phyloP scores from a whole-genome alignment of 1,140 invertebrate species.

The Cydia splendana region DNA sequence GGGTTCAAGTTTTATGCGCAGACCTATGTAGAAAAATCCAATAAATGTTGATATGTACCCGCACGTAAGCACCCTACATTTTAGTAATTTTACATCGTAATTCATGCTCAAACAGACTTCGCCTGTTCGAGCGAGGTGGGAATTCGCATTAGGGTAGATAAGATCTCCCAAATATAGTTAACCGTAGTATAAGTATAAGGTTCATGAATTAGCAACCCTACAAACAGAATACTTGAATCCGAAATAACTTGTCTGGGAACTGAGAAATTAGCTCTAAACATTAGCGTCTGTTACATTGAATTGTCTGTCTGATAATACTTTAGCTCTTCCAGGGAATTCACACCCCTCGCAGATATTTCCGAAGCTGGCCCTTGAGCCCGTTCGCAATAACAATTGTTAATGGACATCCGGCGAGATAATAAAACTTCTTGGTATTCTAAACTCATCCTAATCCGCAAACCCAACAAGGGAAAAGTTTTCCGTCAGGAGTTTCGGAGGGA shows the following conservation, averaged over 20 bases:
- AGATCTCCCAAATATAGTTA: neutral
- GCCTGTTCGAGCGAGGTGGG: neutral
- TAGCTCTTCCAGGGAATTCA: constrained; percentile 19
- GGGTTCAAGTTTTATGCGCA: constrained; percentile 30
- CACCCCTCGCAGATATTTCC: constrained; percentile 22
- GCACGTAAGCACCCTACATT: neutral
- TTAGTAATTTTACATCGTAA: neutral
- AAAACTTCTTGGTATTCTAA: constrained; percentile 23
- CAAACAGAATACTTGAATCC: constrained; percentile 5
- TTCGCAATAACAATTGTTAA: constrained; percentile 47
- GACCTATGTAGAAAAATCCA: constrained; percentile 29
- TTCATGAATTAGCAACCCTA: neutral
- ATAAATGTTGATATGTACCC: constrained; percentile 8
- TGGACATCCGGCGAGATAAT: constrained; percentile 42
- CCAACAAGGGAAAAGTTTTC: constrained; percentile 10
- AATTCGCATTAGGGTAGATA: constrained; percentile 2
- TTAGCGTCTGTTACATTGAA: neutral
- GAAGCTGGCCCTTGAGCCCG: constrained; percentile 42
- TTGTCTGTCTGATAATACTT: constrained; percentile 7
- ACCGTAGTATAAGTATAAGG: neutral
- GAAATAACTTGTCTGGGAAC: constrained; percentile 5
- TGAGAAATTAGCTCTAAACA: constrained; percentile 5
- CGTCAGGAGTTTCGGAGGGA: constrained; percentile 10
- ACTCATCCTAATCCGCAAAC: neutral
- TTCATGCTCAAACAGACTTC: neutral